These are phyloP conservation scores for Macrotus californicus DNA, from an alignment of 2,113 vertebrate genomes.

Conservation along the genomic window DNA sequence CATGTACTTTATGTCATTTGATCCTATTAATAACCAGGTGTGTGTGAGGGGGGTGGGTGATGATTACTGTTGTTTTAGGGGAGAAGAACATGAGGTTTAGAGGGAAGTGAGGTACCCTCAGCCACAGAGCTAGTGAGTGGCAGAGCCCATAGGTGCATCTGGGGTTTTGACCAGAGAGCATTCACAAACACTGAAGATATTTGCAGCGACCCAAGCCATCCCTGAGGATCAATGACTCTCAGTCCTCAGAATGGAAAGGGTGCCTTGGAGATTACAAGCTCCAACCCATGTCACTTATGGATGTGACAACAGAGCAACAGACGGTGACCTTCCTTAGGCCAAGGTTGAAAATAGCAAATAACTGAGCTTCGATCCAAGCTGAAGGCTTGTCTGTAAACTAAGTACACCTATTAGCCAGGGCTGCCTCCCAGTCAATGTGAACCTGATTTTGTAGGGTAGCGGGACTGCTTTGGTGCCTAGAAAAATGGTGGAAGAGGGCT, in stretches of 20 bases:
- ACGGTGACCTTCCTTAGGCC: neutral
- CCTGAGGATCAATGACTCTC: neutral
- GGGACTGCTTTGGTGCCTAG: neutral
- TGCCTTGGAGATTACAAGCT: neutral
- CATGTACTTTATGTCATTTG: neutral
- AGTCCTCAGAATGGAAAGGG: neutral
- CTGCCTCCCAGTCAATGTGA: neutral
- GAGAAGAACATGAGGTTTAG: neutral
- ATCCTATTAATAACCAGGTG: neutral
- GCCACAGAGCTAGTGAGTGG: neutral
- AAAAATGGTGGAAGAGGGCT: neutral
- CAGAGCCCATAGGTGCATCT: neutral
- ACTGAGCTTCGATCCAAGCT: neutral
- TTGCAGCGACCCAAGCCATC: neutral
- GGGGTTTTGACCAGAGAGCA: neutral
- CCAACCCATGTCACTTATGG: neutral
- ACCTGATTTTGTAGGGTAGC: neutral
- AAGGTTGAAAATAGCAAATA: neutral
- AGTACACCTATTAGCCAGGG: neutral
- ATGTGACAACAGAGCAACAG: neutral
- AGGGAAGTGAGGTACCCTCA: neutral
- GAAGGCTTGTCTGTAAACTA: neutral
- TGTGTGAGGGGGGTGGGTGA: neutral
- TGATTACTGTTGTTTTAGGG: neutral
- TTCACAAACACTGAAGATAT: neutral